phyloP scores from a whole-genome alignment of 2,113 vertebrate genomes.

The Colossoma macropomum region DNA sequence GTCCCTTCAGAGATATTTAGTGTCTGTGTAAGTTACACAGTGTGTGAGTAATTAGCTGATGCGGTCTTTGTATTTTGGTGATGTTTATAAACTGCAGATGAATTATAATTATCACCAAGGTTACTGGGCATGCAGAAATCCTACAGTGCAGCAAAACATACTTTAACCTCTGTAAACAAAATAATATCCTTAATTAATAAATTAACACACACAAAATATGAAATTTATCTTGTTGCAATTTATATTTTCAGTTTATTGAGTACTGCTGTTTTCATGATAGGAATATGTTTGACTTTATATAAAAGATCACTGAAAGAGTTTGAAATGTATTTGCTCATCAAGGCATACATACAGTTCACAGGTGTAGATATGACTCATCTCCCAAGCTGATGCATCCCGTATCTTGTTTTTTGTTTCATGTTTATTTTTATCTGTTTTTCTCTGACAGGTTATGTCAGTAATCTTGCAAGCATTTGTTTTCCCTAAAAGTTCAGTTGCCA shows the following conservation, averaged over 20 bases:
- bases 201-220: background rate
- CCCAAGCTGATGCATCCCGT: too few species aligned
- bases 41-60: background rate
- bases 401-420: too few species aligned
- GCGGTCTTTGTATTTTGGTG: background rate
- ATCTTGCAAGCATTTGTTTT: background rate
- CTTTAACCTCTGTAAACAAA: conserved; percentile 26
- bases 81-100: conserved; percentile 20
- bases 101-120: conserved; percentile 36
- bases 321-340: too few species aligned
- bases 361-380: too few species aligned
- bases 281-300: too few species aligned
- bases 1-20: conserved; percentile 3
- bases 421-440: background rate
- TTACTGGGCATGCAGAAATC: conserved; percentile 18
- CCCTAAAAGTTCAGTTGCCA: background rate
- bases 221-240: too few species aligned
- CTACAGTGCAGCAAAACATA: conserved; percentile 4
- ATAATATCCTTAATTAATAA: conserved; percentile 10
- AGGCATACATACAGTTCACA: too few species aligned
- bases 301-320: too few species aligned
- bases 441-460: background rate
- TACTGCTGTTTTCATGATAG: too few species aligned
- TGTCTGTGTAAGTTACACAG: conserved; percentile 29
- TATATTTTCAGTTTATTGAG: too few species aligned